Evolutionary conservation across 2,113 vertebrate species (phyloP), one percentile per base, ranked within the genome.

Genomic region (Vidua chalybeata): DNA sequence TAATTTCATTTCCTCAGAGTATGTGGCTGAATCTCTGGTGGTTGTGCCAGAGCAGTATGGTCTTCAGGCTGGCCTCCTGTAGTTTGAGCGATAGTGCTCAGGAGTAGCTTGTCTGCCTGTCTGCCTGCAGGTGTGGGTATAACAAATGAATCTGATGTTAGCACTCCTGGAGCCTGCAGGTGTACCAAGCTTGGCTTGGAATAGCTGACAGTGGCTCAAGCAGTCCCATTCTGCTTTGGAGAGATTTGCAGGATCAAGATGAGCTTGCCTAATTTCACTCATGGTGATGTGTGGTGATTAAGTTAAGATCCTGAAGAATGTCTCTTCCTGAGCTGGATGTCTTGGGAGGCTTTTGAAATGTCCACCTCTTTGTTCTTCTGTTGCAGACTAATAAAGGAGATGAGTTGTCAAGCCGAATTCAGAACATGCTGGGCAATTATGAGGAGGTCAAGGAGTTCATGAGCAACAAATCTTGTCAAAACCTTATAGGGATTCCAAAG

Each of bases 391-490:
- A 98, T 90, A 99, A 99, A 96, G 98, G 97, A 27, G 99, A 99
- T 97, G 99, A 99, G 79, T 97, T 99, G 77, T 99, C 99, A 76
- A 98, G 97, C 87, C 98, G 98, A 73, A 98, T 99, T 97, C 99
- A 98, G 96, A 99, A 96, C 93, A 99, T 99, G 98, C 97, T 99
- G 96, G 99, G 99, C 72, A 98, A 98, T 97, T 99, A 99, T 18
- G 99, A 99, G 95, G 98, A 99, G 91, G 97, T 98, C 90, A 98
- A 98, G 94, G 98, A 98, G 41, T 84, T 98, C 39, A 97, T 98
- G 45, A 97, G 87, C 73, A 97, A 97, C 89, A 97, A 96, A 91
- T 96, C 94, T 55, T 87, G 97, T 84, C 97, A 98, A 83, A 86
- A 95, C 82, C 96, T 98, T 62, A 83, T 96, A 86, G 96, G 97